These are phyloP conservation scores for Zaprionus lineosus DNA, from an alignment of 2,888 invertebrate species.

Conservation along the genomic window DNA sequence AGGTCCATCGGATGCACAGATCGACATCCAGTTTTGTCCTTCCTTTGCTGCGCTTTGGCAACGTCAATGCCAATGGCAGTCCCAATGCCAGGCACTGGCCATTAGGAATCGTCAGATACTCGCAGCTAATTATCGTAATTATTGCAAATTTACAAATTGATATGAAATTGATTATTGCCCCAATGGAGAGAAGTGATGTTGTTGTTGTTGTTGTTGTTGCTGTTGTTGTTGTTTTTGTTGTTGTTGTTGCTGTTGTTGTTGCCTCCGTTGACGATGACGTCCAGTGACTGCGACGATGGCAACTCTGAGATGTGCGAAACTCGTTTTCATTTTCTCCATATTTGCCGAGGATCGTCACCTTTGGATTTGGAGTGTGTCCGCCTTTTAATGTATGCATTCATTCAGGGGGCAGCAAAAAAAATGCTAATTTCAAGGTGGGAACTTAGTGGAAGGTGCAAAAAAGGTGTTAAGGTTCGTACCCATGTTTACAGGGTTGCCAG, in stretches of 20 bases:
- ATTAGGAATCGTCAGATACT: constrained; percentile 69
- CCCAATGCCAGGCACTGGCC: too few species aligned
- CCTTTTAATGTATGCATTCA: constrained; percentile 14
- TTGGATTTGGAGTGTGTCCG: constrained; percentile 12
- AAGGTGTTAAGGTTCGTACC: too few species aligned
- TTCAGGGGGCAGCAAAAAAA: constrained; percentile 19
- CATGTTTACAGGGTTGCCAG: constrained; percentile 20
- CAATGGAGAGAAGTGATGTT: constrained; percentile 33
- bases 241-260: too few species aligned
- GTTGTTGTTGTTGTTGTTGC: too few species aligned
- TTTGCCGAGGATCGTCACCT: constrained; percentile 4
- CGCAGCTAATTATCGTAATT: constrained; percentile 82
- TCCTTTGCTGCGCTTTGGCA: constrained; percentile 12
- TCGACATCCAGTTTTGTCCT: neutral
- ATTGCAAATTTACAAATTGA: constrained; percentile 83
- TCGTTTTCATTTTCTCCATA: constrained; percentile 27
- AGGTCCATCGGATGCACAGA: too few species aligned
- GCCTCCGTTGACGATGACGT: too few species aligned
- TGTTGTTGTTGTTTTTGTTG: too few species aligned
- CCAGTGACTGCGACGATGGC: constrained; percentile 10
- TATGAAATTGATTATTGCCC: constrained; percentile 82
- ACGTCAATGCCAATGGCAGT: too few species aligned
- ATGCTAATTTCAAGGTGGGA: constrained; percentile 26
- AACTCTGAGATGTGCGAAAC: constrained; percentile 33
- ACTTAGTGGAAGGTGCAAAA: neutral